phyloP scores from a whole-genome alignment of 2,888 invertebrate species.

The Stegana nigrithorax region DNA sequence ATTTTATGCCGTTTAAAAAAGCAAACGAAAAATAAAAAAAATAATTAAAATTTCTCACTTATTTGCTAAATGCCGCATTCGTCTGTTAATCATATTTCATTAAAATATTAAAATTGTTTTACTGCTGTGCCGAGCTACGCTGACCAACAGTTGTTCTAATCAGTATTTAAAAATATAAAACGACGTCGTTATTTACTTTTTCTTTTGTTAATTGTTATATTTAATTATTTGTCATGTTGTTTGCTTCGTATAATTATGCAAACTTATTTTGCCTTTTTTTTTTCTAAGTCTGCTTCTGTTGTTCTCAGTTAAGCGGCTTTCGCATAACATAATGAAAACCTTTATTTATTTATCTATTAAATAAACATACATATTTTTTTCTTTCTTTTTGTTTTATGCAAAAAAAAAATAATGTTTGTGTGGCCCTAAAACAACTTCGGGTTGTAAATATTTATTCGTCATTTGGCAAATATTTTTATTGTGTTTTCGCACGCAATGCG shows the following conservation, averaged over 20 bases:
- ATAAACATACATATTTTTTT: no score
- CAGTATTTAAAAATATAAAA: slow-evolving; percentile 27
- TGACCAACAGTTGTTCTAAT: no score
- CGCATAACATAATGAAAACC: neutral
- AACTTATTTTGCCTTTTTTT: slow-evolving; percentile 35
- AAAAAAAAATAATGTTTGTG: neutral
- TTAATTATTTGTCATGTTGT: slow-evolving; percentile 30
- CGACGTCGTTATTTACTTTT: slow-evolving; percentile 11
- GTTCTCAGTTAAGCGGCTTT: neutral
- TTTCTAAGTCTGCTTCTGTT: neutral
- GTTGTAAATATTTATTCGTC: neutral
- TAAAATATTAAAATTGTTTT: no score
- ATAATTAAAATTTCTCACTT: no score
- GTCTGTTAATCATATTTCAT: no score
- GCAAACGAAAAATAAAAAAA: no score
- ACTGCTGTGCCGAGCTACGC: no score
- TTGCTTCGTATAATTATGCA: slow-evolving; percentile 40
- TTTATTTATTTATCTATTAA: neutral
- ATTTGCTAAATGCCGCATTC: no score
- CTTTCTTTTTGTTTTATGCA: neutral
- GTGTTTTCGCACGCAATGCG: neutral
- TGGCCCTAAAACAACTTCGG: neutral
- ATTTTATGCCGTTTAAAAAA: no score
- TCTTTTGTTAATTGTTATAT: slow-evolving; percentile 31
- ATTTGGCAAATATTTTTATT: slow-evolving; percentile 34